These are phyloP conservation scores for Ectobius pallidus DNA, from an alignment of 2,888 invertebrate genomes.

Conservation along the genomic window DNA sequence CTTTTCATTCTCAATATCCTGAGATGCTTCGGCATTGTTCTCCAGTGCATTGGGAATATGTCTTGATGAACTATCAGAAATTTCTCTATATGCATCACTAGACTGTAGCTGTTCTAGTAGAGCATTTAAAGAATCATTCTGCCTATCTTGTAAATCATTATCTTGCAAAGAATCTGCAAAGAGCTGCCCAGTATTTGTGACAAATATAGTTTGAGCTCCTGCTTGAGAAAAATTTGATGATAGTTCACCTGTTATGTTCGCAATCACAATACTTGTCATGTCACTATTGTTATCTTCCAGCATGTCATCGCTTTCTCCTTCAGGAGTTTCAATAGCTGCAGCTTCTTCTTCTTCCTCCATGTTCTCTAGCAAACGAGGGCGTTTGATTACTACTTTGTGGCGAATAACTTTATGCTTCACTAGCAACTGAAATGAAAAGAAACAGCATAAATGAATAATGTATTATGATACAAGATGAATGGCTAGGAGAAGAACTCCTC, in stretches of 20 bases:
- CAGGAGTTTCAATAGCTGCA: background rate
- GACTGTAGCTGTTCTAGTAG: slow-evolving; percentile 17
- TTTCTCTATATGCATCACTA: background rate
- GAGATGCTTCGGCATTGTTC: background rate
- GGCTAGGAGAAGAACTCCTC: too few species aligned
- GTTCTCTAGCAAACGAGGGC: slow-evolving; percentile 7
- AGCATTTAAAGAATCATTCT: slow-evolving; percentile 6
- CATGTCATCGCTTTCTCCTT: background rate
- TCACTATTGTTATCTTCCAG: background rate
- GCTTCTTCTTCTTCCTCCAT: slow-evolving; percentile 11
- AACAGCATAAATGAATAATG: too few species aligned
- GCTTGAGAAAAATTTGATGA: slow-evolving; percentile 6
- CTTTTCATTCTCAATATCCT: background rate
- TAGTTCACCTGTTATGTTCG: background rate
- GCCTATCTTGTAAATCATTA: slow-evolving; percentile 3
- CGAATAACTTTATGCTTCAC: slow-evolving; percentile 29
- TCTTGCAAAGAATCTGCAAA: background rate
- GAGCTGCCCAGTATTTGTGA: slow-evolving; percentile 5
- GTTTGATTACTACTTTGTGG: slow-evolving; percentile 13
- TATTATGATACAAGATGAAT: background rate
- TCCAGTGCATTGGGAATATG: too few species aligned
- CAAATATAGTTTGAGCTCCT: slow-evolving; percentile 15
- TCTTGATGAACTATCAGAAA: too few species aligned
- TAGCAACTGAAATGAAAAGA: slow-evolving; percentile 28
- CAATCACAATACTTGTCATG: slow-evolving; percentile 22